Base-by-base conservation (phyloP, 2,888 invertebrate genomes). In the Diarsia dahlii region DNA sequence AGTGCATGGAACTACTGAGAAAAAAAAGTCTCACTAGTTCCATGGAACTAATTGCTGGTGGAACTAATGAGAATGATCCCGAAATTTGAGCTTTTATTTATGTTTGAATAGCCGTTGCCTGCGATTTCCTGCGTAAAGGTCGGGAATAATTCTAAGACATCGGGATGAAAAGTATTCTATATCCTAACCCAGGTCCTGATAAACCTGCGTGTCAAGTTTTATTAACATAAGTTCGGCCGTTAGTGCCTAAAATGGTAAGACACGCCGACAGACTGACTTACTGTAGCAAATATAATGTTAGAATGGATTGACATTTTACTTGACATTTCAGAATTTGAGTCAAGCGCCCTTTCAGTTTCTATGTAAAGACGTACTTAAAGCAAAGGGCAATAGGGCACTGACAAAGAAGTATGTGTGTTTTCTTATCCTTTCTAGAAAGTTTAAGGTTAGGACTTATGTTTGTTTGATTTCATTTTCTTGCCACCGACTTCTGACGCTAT, bases 271-370 rank as follows among this genome's bases (percentile, higher is more conserved):
- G 4, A 34, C 34, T 10, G 18, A 60, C 3, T 60, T 60, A 60
- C 28, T 60, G 15, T 18, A 28, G 58, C 15, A 15, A 39, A 3
- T 60, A 60, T 34, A 34, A 60, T 60, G 28, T 48, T 3, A 10
- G 10, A 54, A 5, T 56, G 15, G 13, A 45, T n/a, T 68, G 68
- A 56, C 45, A 76, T 77, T 76, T 8, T 28, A 64, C 50, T 48
- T 58, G 54, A 69, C 63, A 64, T 9, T 68, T 45, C 1, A 45
- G 23, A 52, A 64, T 34, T 23, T 15, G 20, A 67, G 52, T n/a
- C 12, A 20, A 28, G 0, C 75, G 28, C 39, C 46, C 50, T 71
- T 63, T n/a, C 6, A 74, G 54, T 63, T 23, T 23, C 1, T 28
- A 52, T 18, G 69, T 34, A 2, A 39, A 39, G 13, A 4, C 34